phyloP scores from a whole-genome alignment of 2,113 vertebrate genomes.

The Hippocampus abdominalis region DNA sequence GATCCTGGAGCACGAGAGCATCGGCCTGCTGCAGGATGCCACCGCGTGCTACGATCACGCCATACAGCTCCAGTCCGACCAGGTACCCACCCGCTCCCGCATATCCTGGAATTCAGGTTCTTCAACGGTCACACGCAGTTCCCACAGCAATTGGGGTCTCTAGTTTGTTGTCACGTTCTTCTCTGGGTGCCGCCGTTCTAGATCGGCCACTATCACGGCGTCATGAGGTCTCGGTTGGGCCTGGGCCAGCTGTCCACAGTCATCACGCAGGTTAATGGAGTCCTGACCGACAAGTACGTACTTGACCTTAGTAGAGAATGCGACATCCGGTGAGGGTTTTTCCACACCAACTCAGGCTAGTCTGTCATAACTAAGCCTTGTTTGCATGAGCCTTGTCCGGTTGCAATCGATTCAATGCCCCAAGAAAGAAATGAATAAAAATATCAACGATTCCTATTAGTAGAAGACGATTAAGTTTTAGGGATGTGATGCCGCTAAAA shows the following conservation, averaged over 20 bases:
- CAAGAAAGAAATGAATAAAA: no score
- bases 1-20: slow-evolving; percentile 96
- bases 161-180: neutral
- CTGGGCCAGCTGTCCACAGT: slow-evolving; percentile 95
- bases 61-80: slow-evolving; percentile 93
- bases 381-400: no score
- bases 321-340: no score
- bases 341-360: no score
- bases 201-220: slow-evolving; percentile 94
- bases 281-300: slow-evolving; percentile 87
- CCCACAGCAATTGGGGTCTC: no score
- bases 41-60: slow-evolving; percentile 95
- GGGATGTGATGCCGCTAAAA: no score
- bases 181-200: slow-evolving; percentile 38
- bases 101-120: no score
- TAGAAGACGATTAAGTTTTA: no score
- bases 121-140: no score
- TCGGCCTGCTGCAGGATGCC: slow-evolving; percentile 89
- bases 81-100: slow-evolving; percentile 61
- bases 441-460: no score
- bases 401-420: no score
- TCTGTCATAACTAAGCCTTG: no score
- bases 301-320: neutral
- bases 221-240: slow-evolving; percentile 95
- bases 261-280: slow-evolving; percentile 95